Evolutionary conservation across 2,888 invertebrate species (phyloP), one percentile per base, ranked within the genome.

Genomic region (Petrolisthes manimaculis): DNA sequence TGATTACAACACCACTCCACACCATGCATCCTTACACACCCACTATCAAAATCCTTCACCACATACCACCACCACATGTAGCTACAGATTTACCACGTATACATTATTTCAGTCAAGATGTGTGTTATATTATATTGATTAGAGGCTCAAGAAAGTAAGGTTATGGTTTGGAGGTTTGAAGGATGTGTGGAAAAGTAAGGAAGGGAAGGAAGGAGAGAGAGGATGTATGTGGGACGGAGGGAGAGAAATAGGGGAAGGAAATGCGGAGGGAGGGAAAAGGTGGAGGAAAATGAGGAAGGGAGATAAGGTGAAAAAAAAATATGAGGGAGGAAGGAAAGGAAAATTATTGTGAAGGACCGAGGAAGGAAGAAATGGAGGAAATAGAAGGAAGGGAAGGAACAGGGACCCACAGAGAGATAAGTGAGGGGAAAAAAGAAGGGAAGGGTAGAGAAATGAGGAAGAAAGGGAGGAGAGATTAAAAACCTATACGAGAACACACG

Each of bases 221-320:
- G 37, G 37, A 37, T 37, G 37, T 37, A 37, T 37, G 37, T 0
- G 9, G 61, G 61, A 12, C 61, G 61, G 9, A 18, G 9, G 61
- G 61, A 61, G 75, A 18, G 37, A 75, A 75, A n/a, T 9, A 75
- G 75, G 9, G 75, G 12, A 75, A 75, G 75, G n/a, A 37, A 75
- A 9, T 61, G 61, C 18, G 9, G 18, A 61, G 18, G 61, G 18
- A 18, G 61, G 61, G 9, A 18, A 12, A 3, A 12, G 61, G 18
- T 9, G 3, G 9, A 18, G 61, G 61, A 61, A 61, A 12, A 61
- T 9, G 9, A 12, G 61, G 18, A 61, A 61, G 61, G 61, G 9
- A 18, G 61, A 18, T 9, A 61, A 61, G 61, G 61, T 12, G 61
- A 61, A 61, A 61, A 18, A 9, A 18, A 3, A 18, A 61, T 9